Evolutionary conservation across 2,113 vertebrate genomes (phyloP).

Genomic region (Paratilapia polleni): DNA sequence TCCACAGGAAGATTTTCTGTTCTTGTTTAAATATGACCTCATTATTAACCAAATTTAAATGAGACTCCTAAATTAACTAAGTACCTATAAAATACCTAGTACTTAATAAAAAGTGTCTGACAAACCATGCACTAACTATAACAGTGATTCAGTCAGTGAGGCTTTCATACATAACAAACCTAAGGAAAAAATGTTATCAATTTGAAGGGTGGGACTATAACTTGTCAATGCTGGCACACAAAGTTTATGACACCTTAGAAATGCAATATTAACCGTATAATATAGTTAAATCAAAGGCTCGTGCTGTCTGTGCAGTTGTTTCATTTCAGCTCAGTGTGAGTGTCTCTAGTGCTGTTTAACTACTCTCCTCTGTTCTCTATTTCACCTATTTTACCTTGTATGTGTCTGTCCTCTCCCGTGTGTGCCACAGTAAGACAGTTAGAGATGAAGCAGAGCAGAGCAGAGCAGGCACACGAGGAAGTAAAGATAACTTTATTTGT

Average conservation of each 20-base stretch:
- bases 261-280: neutral
- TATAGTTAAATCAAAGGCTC: neutral
- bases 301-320: too few species aligned
- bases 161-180: neutral
- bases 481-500: neutral
- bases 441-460: neutral
- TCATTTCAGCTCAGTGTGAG: too few species aligned
- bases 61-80: constrained; percentile 8
- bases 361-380: too few species aligned
- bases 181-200: neutral
- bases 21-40: constrained; percentile 43
- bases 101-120: constrained; percentile 8
- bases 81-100: neutral
- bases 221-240: neutral
- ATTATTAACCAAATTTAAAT: constrained; percentile 31
- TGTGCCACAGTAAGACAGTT: neutral
- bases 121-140: neutral
- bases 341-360: too few species aligned
- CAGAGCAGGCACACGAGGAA: neutral
- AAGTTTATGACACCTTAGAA: neutral
- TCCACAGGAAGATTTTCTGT: constrained; percentile 27
- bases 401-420: too few species aligned
- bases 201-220: neutral
- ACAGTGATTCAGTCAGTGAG: neutral
- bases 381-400: too few species aligned